phyloP scores from a whole-genome alignment of 2,888 invertebrate species.

The Tyria jacobaeae region DNA sequence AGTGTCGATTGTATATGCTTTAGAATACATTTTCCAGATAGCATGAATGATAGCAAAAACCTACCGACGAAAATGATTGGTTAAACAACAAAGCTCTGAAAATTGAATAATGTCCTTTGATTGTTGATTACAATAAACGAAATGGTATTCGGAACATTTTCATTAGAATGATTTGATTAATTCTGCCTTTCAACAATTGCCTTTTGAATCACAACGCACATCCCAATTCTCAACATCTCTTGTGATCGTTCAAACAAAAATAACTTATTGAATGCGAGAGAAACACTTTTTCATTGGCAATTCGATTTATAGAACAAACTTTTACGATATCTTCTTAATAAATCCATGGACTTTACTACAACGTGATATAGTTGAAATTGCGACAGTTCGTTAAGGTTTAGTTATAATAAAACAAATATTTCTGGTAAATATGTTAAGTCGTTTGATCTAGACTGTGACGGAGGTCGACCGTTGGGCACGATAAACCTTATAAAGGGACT shows the following conservation, averaged over 20 bases:
- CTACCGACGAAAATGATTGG: neutral
- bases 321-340: slow-evolving; percentile 1
- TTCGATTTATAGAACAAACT: slow-evolving; percentile 44
- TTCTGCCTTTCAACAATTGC: slow-evolving; percentile 24
- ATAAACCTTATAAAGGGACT: slow-evolving; percentile 49
- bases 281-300: slow-evolving; percentile 50
- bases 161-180: slow-evolving; percentile 3
- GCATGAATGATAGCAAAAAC: no score
- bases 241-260: slow-evolving; percentile 51
- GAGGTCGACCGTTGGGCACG: slow-evolving; percentile 45
- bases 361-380: slow-evolving; percentile 20
- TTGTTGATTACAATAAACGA: slow-evolving; percentile 13
- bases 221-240: slow-evolving; percentile 31
- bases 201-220: slow-evolving; percentile 27
- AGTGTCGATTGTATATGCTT: no score
- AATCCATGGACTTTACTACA: slow-evolving; percentile 3
- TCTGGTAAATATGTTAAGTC: slow-evolving; percentile 53
- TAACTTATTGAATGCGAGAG: slow-evolving; percentile 50
- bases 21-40: no score
- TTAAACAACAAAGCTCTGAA: neutral
- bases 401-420: slow-evolving; percentile 9
- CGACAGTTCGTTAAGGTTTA: slow-evolving; percentile 1
- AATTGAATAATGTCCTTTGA: slow-evolving; percentile 9
- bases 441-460: slow-evolving; percentile 55
- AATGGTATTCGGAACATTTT: slow-evolving; percentile 13